phyloP scores from a whole-genome alignment of 2,113 vertebrate genomes.

The Amphiprion percula region DNA sequence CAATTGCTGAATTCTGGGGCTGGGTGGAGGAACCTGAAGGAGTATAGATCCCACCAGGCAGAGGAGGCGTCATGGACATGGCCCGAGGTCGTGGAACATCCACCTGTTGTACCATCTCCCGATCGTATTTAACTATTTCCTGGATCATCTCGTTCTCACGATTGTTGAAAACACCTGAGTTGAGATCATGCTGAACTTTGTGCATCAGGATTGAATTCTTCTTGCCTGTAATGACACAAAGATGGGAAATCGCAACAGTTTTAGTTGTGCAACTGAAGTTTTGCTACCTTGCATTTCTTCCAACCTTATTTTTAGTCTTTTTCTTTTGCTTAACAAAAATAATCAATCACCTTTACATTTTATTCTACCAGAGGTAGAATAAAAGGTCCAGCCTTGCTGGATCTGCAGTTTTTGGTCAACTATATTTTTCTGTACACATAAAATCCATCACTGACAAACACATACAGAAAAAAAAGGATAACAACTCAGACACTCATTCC shows the following conservation, averaged over 20 bases:
- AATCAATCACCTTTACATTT: background rate
- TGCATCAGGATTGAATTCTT: conserved; percentile 97
- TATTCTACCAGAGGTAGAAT: background rate
- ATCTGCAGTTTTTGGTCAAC: background rate
- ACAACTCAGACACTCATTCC: background rate
- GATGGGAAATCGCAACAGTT: background rate
- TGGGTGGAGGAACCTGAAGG: conserved; percentile 80
- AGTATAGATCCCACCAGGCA: conserved; percentile 70
- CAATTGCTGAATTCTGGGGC: conserved; percentile 90
- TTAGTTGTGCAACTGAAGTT: background rate
- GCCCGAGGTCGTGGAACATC: conserved; percentile 88
- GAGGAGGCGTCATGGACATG: conserved; percentile 83
- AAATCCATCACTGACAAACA: conserved; percentile 15
- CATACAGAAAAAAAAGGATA: background rate
- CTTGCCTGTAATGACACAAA: conserved; percentile 86
- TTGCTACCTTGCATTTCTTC: background rate
- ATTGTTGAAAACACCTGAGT: conserved; percentile 98
- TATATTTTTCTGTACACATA: background rate
- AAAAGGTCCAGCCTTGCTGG: background rate
- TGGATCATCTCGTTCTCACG: conserved; percentile 98
- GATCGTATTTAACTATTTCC: conserved; percentile 98
- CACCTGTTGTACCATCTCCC: conserved; percentile 96
- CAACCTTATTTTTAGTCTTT: no score
- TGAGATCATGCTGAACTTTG: conserved; percentile 97
- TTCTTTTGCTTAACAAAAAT: background rate